These are phyloP conservation scores for Callyntrura sp. DNA, from an alignment of 2,888 invertebrate genomes.

Conservation along the genomic window DNA sequence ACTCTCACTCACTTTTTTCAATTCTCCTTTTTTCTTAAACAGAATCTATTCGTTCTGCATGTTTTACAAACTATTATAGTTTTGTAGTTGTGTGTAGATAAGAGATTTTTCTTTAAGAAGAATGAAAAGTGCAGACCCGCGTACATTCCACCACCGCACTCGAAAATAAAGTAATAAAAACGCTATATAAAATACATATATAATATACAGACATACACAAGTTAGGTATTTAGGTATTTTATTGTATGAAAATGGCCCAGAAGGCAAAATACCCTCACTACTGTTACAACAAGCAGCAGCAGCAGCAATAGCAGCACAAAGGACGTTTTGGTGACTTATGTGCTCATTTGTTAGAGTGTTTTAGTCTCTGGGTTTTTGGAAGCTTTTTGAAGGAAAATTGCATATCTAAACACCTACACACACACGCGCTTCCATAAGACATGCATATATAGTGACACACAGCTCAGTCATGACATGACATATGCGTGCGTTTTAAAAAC, in stretches of 20 bases:
- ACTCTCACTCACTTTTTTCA: background rate
- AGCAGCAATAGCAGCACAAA: too few species aligned
- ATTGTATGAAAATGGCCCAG: background rate
- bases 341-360: too few species aligned
- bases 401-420: too few species aligned
- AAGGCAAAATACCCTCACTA: background rate
- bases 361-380: background rate
- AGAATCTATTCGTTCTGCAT: conserved; percentile 14
- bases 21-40: background rate
- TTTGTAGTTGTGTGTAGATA: background rate
- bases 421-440: too few species aligned
- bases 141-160: background rate
- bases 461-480: background rate
- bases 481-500: conserved; percentile 1
- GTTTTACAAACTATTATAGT: background rate
- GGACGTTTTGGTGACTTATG: too few species aligned
- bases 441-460: too few species aligned
- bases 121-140: background rate
- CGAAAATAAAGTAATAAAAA: background rate
- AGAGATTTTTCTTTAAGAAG: background rate
- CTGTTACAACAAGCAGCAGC: background rate
- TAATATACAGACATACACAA: background rate
- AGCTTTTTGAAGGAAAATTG: background rate
- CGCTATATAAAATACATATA: background rate
- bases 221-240: conserved; percentile 1